Evolutionary conservation across 2,797 vertebrate genomes (phyloP).

Genomic region (Pseudomugil gertrudae): DNA sequence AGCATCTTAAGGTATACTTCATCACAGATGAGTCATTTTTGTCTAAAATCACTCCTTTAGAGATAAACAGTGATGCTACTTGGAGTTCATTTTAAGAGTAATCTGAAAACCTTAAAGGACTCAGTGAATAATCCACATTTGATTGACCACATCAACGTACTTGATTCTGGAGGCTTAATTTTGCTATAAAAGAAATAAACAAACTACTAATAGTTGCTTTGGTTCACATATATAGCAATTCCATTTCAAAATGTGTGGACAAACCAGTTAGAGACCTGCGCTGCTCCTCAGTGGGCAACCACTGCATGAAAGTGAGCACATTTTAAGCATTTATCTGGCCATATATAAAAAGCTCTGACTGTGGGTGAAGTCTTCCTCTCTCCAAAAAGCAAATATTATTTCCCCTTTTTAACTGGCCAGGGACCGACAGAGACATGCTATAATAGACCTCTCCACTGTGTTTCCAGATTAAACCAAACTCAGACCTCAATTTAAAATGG

Average conservation of each 20-base stretch:
- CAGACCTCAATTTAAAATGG: slow-evolving; percentile 72
- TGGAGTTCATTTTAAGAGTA: slow-evolving; percentile 43
- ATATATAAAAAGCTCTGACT: slow-evolving; percentile 58
- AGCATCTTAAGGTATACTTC: slow-evolving; percentile 59
- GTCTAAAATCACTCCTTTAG: too few relatives aligned
- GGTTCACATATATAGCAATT: slow-evolving; percentile 20
- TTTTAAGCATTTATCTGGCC: slow-evolving; percentile 50
- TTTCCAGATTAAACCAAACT: slow-evolving; percentile 77
- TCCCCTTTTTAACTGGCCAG: slow-evolving; percentile 53
- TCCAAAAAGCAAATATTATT: slow-evolving; percentile 70
- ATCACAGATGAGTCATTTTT: too few relatives aligned
- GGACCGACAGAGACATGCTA: slow-evolving; percentile 69
- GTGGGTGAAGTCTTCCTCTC: slow-evolving; percentile 33
- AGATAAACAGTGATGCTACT: slow-evolving; percentile 48
- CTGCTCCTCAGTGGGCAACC: slow-evolving; percentile 31
- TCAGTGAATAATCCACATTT: slow-evolving; percentile 39
- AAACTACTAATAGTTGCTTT: slow-evolving; percentile 25
- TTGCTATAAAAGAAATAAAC: slow-evolving; percentile 39
- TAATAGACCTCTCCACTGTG: slow-evolving; percentile 62
- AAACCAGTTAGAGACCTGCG: slow-evolving; percentile 6
- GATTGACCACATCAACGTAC: slow-evolving; percentile 46
- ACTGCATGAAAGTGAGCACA: slow-evolving; percentile 36
- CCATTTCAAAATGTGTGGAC: slow-evolving; percentile 21
- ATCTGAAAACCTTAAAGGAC: slow-evolving; percentile 29
- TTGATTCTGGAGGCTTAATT: slow-evolving; percentile 48